These are phyloP conservation scores for Drosophila formosana DNA, from an alignment of 2,888 invertebrate species.

Conservation along the genomic window DNA sequence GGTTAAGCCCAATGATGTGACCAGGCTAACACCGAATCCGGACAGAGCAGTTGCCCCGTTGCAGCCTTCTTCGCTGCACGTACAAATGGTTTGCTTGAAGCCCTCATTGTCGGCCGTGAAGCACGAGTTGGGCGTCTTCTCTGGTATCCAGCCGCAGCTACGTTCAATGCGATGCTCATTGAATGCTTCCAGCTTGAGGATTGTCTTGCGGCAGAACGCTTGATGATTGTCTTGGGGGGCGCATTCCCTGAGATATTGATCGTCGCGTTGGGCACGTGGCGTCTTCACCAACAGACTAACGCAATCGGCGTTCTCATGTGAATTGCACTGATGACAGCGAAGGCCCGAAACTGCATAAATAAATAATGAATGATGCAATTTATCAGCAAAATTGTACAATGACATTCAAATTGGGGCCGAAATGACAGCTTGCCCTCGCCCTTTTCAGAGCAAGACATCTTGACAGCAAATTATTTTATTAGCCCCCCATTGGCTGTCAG, in stretches of 20 bases:
- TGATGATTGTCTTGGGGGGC: conserved; percentile 75
- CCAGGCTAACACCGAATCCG: conserved; percentile 35
- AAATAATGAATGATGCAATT: conserved; percentile 39
- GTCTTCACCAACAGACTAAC: conserved; percentile 86
- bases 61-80: conserved; percentile 88
- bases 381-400: conserved; percentile 27
- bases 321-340: conserved; percentile 91
- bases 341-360: conserved; percentile 86
- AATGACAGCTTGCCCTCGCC: conserved; percentile 30
- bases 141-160: conserved; percentile 87
- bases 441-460: conserved; percentile 61
- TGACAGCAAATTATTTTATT: conserved; percentile 75
- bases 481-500: conserved; percentile 41
- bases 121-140: conserved; percentile 85
- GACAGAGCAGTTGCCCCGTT: conserved; percentile 84
- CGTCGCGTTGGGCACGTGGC: conserved; percentile 82
- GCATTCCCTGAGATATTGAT: conserved; percentile 86
- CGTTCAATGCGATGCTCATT: conserved; percentile 86
- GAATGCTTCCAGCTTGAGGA: conserved; percentile 86
- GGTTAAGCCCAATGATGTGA: conserved; percentile 36
- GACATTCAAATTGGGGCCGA: conserved; percentile 41
- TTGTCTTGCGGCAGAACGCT: conserved; percentile 90
- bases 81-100: conserved; percentile 88
- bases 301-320: conserved; percentile 89
- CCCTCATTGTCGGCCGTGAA: conserved; percentile 88